Evolutionary conservation across 2,888 invertebrate species (phyloP).

Genomic region (Agrilus biguttatus): DNA sequence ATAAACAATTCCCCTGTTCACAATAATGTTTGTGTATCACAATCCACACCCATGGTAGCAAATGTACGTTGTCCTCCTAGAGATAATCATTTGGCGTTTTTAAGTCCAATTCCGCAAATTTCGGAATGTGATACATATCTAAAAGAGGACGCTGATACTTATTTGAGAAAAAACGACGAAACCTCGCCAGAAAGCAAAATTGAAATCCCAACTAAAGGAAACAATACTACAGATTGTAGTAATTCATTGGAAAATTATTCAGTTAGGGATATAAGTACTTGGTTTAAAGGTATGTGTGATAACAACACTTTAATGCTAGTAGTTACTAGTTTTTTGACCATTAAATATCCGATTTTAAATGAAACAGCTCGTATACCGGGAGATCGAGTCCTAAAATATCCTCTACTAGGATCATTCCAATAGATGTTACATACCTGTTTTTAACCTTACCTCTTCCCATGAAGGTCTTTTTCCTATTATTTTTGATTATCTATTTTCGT

Average conservation of each 20-base stretch:
- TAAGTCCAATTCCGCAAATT: slow-evolving; percentile 38
- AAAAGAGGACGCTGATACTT: slow-evolving; percentile 15
- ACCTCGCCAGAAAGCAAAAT: neutral
- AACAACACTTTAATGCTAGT: neutral
- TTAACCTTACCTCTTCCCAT: no score
- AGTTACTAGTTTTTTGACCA: no score
- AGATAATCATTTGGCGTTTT: slow-evolving; percentile 36
- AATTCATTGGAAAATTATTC: slow-evolving; percentile 33
- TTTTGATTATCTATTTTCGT: no score
- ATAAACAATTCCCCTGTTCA: slow-evolving; percentile 3
- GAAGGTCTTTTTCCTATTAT: no score
- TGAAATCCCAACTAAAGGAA: neutral
- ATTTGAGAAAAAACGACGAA: neutral
- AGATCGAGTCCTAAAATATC: no score
- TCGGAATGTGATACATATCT: slow-evolving; percentile 29
- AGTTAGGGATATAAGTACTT: slow-evolving; percentile 48
- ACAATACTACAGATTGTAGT: neutral
- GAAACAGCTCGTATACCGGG: no score
- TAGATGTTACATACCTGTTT: no score
- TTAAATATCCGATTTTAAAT: no score
- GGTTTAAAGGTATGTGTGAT: slow-evolving; percentile 41
- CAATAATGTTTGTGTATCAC: slow-evolving; percentile 2
- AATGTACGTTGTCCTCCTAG: slow-evolving; percentile 10
- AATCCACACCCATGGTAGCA: slow-evolving; percentile 25
- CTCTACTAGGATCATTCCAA: no score